Evolutionary conservation across 2,888 invertebrate species (phyloP).

Genomic region (Pammene fasciana): DNA sequence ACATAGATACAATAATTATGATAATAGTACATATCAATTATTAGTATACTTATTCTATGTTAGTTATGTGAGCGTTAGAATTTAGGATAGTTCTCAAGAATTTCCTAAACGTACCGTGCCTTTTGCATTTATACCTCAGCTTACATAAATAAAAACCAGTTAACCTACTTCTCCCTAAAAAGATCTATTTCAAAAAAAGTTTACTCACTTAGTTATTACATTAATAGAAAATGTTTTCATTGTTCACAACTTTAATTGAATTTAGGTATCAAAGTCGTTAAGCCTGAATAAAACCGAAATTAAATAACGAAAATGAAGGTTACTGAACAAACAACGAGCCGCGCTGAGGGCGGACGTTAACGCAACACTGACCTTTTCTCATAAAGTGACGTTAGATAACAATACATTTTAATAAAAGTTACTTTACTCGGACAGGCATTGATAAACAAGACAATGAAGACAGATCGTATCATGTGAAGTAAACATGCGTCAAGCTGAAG

Average conservation of each 20-base stretch:
- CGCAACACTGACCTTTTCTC: conserved; percentile 20
- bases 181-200: no score
- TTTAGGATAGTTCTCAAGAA: no score
- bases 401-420: conserved; percentile 26
- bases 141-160: no score
- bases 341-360: conserved; percentile 1
- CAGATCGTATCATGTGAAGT: conserved; percentile 4
- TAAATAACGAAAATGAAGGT: conserved; percentile 6
- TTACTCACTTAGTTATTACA: neutral
- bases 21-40: no score
- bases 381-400: conserved; percentile 15
- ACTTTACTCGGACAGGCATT: conserved; percentile 25
- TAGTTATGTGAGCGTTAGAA: no score
- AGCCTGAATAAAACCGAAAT: neutral
- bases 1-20: no score
- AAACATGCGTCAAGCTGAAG: conserved; percentile 1
- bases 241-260: neutral
- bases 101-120: no score
- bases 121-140: no score
- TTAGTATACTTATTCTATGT: no score
- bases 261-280: neutral
- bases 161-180: no score
- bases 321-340: neutral
- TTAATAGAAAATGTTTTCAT: neutral
- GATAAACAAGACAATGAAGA: conserved; percentile 24